Evolutionary conservation across 2,888 invertebrate species (phyloP).

Genomic region (Gonocerus acuteangulatus): DNA sequence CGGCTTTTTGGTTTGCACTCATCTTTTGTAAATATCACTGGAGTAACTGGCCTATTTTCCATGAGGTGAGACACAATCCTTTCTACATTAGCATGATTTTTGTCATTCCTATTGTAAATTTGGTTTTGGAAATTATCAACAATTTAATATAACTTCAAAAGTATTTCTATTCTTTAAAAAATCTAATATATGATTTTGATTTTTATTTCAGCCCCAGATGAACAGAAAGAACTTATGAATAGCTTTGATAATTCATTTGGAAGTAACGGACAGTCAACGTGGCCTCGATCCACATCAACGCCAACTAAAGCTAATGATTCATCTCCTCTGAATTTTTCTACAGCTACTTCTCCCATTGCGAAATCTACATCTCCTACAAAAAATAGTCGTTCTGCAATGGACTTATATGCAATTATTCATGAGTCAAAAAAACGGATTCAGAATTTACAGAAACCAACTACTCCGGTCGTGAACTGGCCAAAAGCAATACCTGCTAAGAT

Average conservation of each 20-base stretch:
- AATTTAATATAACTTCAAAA: neutral
- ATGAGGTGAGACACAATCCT: neutral
- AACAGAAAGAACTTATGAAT: neutral
- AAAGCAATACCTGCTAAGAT: constrained; percentile 36
- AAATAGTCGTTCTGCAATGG: constrained; percentile 70
- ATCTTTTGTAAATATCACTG: neutral
- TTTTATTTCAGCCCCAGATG: constrained; percentile 18
- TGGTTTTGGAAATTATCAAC: neutral
- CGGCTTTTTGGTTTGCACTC: neutral
- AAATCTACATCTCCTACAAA: constrained; percentile 53
- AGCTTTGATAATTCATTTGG: constrained; percentile 10
- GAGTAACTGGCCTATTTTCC: neutral
- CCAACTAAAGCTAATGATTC: constrained; percentile 35
- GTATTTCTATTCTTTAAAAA: constrained; percentile 42
- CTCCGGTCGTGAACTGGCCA: constrained; percentile 38
- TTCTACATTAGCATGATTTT: neutral
- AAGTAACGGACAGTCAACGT: constrained; percentile 28
- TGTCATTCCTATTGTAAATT: neutral
- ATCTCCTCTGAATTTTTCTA: constrained; percentile 35
- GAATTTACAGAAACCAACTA: constrained; percentile 40
- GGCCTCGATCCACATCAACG: constrained; percentile 36
- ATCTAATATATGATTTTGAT: neutral
- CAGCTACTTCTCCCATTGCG: constrained; percentile 36
- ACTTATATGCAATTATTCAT: constrained; percentile 67
- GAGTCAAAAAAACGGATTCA: constrained; percentile 56